Base-by-base conservation (phyloP, 2,797 vertebrate species). In the Anomalospiza imberbis region DNA sequence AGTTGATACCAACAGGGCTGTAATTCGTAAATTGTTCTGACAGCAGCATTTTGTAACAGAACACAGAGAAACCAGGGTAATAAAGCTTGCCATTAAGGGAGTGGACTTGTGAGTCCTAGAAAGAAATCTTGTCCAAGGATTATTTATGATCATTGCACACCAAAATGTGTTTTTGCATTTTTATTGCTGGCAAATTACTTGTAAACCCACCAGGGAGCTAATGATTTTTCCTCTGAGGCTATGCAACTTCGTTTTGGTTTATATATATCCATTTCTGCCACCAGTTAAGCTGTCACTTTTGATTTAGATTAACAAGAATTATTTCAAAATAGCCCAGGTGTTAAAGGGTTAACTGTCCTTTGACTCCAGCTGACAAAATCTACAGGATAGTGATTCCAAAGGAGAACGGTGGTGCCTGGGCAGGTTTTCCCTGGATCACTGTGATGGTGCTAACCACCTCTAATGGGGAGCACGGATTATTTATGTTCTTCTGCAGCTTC, bases 121-220 rank as follows among this genome's bases (percentile, higher is more conserved):
- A 91, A 89, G 74, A 91, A 88, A 80, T 80, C 95, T 85, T 85
- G 91, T 88, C 91, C 78, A 62, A 50, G 76, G 61, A 44, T 91
- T 93, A 95, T 88, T 96, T 94, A 96, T 88, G 92, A 88, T 89
- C 91, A 86, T 86, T 90, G 51, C 83, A 34, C 54, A 81, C 81
- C 88, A 85, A 92, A 95, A 94, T 87, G 91, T 88, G 82, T 2
- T 92, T 94, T 94, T 94, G 94, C 94, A 91, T 97, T 95, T 96
- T 97, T 95, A 95, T 95, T 91, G 92, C 96, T 55, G 61, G 91
- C 78, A 96, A 95, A 97, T 93, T 78, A 96, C 95, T 94, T 91
- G 91, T 72, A 89, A 93, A 88, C 91, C 67, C 96, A 85, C 78
- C 7, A 45, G 93, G 94, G 94, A 96, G 73, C 79, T 87, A 81